phyloP scores from a whole-genome alignment of 2,797 vertebrate species.

The Myiothlypis coronata region DNA sequence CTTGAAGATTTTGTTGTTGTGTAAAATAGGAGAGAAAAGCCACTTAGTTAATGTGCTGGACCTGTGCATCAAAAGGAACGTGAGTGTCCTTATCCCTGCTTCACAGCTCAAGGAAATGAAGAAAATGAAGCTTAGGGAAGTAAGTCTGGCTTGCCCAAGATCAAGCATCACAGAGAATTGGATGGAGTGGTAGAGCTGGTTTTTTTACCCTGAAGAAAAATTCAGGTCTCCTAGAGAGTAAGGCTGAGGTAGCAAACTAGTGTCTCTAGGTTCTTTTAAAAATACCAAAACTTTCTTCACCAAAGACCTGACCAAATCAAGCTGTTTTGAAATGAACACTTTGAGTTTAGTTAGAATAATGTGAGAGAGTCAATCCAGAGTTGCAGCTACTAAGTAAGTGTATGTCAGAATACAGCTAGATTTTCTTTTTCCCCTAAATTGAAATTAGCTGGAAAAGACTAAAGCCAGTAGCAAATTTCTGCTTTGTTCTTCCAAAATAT shows the following conservation, averaged over 20 bases:
- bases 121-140: not conserved
- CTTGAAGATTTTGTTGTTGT: not conserved
- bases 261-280: not conserved
- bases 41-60: not conserved
- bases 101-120: not conserved
- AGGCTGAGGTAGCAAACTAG: not conserved
- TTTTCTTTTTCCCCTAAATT: not conserved
- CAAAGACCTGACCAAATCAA: not conserved
- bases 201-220: not conserved
- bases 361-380: not conserved
- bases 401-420: not conserved
- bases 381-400: not conserved
- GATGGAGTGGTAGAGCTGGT: not conserved
- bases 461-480: not conserved
- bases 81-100: not conserved
- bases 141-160: not conserved
- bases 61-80: not conserved
- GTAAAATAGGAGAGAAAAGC: not conserved
- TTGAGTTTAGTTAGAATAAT: not conserved
- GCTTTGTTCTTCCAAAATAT: slow-evolving; percentile 12
- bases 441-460: slow-evolving; percentile 1
- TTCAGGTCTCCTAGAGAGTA: not conserved
- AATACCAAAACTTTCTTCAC: not conserved
- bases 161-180: not conserved
- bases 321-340: not conserved